Evolutionary conservation across 2,888 invertebrate genomes (phyloP), one percentile per base, ranked within the genome.

Genomic region (Rhabditoides inermis): DNA sequence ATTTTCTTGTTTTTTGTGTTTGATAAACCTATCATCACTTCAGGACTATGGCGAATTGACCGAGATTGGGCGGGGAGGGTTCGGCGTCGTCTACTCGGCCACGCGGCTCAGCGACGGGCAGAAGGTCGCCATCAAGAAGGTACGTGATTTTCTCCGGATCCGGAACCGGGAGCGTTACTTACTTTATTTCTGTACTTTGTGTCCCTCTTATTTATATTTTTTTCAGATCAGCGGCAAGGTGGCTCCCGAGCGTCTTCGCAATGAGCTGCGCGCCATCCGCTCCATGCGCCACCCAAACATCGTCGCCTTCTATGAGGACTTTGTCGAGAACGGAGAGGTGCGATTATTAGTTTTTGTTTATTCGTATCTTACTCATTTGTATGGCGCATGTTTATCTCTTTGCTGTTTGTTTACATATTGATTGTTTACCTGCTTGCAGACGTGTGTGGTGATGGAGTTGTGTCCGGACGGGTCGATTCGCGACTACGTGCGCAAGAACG

Each of bases 361-460:
- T n/a, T n/a, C n/a, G n/a, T n/a, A n/a, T n/a, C n/a, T n/a, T n/a
- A n/a, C n/a, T n/a, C n/a, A n/a, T n/a, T n/a, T n/a, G n/a, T n/a
- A n/a, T n/a, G n/a, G n/a, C n/a, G n/a, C n/a, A n/a, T n/a, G n/a
- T n/a, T n/a, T n/a, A n/a, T n/a, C n/a, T n/a, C n/a, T n/a, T n/a
- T n/a, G n/a, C n/a, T n/a, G n/a, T n/a, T n/a, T n/a, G n/a, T n/a
- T n/a, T n/a, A n/a, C n/a, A n/a, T n/a, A n/a, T n/a, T n/a, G n/a
- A n/a, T n/a, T n/a, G n/a, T n/a, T n/a, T n/a, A n/a, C n/a, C n/a
- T n/a, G n/a, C n/a, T n/a, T n/a, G n/a, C n/a, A n/a, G 20, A 54
- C 53, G 7, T 67, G 60, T 40, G 41, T 67, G 15, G 61, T 65
- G 0, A 63, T 67, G 63, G 67, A 67, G 28, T 49, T 61, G 20